Percentiles rank a stretch among this genome's conserved stretches.
Evolutionary conservation across 2,888 invertebrate species (phyloP).

Genomic region (Drosophila falleni): DNA sequence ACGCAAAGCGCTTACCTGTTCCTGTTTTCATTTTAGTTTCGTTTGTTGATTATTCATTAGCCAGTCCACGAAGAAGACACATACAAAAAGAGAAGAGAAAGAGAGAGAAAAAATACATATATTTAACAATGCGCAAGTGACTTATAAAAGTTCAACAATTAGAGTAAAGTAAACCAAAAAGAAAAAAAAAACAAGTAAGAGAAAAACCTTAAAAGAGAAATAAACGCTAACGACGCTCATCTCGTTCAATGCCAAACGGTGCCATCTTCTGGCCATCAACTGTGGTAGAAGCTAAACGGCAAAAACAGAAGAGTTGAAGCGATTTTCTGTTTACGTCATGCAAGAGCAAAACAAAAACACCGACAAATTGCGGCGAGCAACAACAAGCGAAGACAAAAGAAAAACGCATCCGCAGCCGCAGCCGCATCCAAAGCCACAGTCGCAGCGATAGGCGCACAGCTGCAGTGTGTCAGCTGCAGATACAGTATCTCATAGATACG

Average conservation of each 20-base stretch:
- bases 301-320: slow-evolving; percentile 47
- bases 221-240: slow-evolving; percentile 47
- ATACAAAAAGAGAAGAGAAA: slow-evolving; percentile 5
- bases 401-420: slow-evolving; percentile 21
- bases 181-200: not conserved
- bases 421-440: slow-evolving; percentile 22
- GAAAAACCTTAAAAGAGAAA: slow-evolving; percentile 21
- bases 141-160: slow-evolving; percentile 41
- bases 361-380: slow-evolving; percentile 51
- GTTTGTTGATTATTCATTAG: slow-evolving; percentile 28
- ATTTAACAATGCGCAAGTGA: slow-evolving; percentile 42
- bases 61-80: slow-evolving; percentile 36
- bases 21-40: slow-evolving; percentile 54
- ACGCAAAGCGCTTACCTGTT: slow-evolving; percentile 74
- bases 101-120: slow-evolving; percentile 22
- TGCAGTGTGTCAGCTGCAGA: slow-evolving; percentile 72
- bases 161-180: slow-evolving; percentile 31
- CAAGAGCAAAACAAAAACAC: slow-evolving; percentile 74
- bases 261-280: slow-evolving; percentile 67
- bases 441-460: slow-evolving; percentile 49
- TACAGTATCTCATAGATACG: slow-evolving; percentile 62
- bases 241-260: slow-evolving; percentile 71
- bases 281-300: slow-evolving; percentile 27
- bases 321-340: slow-evolving; percentile 77
- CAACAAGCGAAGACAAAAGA: slow-evolving; percentile 24